Evolutionary conservation across 1,140 invertebrate genomes (phyloP), one percentile per base, ranked within the genome.

Genomic region (Paracyclopina nana): DNA sequence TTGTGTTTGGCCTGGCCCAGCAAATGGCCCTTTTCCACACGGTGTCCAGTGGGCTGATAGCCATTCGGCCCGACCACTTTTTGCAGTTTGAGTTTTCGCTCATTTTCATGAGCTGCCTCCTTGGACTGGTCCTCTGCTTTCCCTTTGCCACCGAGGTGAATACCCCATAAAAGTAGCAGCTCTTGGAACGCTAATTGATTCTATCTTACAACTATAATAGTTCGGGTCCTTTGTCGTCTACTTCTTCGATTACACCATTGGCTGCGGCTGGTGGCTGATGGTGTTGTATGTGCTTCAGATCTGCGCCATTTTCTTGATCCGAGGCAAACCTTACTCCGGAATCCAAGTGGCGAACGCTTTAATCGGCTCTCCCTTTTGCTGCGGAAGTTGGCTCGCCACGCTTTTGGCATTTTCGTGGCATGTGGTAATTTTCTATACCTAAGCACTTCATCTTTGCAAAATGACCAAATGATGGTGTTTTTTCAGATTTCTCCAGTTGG

Each of bases 131-230:
- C 12, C 63, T 90, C n/a, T 82, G 85, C 16, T 70, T 94, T 56
- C 77, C 83, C 20, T 76, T 94, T 65, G 79, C 81, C 43, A 87
- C 84, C 14, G 83, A 90, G 70, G 82, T n/a, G n/a, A n/a, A 85
- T 68, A 70, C 68, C 69, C 18, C 14, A 18, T 16, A 14, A 18
- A 16, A 29, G 11, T 8, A 31, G 27, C 24, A 22, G 6, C 9
- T 25, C 9, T 24, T 16, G 14, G 9, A 9, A 31, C 12, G 1
- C 41, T 49, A 27, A 27, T 54, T n/a, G n/a, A n/a, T n/a, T n/a
- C n/a, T n/a, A n/a, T n/a, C n/a, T n/a, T n/a, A n/a, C n/a, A n/a
- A n/a, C n/a, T n/a, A n/a, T n/a, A n/a, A n/a, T n/a, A n/a, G n/a
- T n/a, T 79, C 58, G 83, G 82, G n/a, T 78, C 86, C 50, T 76